phyloP scores from a whole-genome alignment of 2,797 vertebrate genomes.

The Myotis pilosus region DNA sequence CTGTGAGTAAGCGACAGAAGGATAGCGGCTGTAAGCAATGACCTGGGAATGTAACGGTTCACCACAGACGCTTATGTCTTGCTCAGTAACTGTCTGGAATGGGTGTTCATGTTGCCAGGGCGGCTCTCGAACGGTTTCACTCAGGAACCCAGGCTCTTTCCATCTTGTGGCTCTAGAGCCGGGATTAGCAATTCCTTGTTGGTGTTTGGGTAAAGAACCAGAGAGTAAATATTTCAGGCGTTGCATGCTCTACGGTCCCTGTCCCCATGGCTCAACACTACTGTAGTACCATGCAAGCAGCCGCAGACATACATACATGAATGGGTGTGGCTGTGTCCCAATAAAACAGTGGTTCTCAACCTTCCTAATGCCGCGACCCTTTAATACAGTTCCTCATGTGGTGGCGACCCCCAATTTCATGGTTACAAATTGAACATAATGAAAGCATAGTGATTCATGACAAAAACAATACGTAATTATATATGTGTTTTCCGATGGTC shows the following conservation, averaged over 20 bases:
- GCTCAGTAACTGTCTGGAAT: neutral
- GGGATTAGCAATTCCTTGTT: neutral
- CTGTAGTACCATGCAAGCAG: neutral
- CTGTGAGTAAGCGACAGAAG: neutral
- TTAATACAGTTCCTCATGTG: too few species aligned
- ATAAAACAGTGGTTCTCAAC: too few species aligned
- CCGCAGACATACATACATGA: neutral
- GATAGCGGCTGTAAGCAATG: neutral
- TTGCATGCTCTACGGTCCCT: neutral
- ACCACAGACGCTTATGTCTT: neutral
- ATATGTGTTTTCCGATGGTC: too few species aligned
- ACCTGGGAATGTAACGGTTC: neutral
- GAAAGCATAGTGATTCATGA: too few species aligned
- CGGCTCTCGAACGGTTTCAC: neutral
- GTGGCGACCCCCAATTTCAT: too few species aligned
- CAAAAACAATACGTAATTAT: too few species aligned
- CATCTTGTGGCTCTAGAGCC: neutral
- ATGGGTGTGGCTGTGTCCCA: neutral
- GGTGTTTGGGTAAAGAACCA: neutral
- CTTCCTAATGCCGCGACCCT: too few species aligned
- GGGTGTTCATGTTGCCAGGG: neutral
- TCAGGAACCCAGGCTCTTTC: neutral
- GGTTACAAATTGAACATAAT: too few species aligned
- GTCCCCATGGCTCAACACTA: neutral
- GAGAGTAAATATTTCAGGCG: neutral